Conservation (phyloP, 2,113 vertebrate genomes). For the Collichthys lucidus region DNA sequence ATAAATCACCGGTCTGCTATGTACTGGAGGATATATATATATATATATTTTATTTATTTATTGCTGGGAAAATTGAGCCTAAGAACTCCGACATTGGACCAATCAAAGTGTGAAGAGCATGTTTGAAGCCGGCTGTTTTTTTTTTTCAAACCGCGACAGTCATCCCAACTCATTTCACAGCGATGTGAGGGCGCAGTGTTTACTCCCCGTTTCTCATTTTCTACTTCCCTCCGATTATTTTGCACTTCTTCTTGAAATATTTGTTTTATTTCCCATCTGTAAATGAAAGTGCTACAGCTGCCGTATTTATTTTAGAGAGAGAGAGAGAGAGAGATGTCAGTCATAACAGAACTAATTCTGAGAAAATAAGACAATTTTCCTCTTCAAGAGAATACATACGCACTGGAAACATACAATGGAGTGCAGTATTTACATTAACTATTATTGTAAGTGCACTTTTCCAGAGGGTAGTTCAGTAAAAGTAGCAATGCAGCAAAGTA, state of each 20-base stretch:
- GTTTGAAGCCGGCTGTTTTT: slow-evolving; percentile 63
- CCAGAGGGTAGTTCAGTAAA: neutral
- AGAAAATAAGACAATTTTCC: neutral
- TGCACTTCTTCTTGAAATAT: neutral
- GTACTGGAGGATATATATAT: slow-evolving; percentile 28
- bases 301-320: neutral
- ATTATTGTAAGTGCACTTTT: neutral
- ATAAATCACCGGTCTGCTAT: slow-evolving; percentile 53
- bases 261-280: neutral
- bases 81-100: slow-evolving; percentile 65
- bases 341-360: neutral
- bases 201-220: slow-evolving; percentile 6
- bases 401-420: neutral
- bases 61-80: slow-evolving; percentile 52
- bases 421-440: neutral
- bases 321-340: neutral
- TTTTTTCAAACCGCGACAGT: slow-evolving; percentile 36
- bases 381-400: neutral
- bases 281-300: neutral
- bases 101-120: slow-evolving; percentile 68
- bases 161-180: slow-evolving; percentile 66
- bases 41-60: neutral
- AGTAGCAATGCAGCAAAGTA: neutral
- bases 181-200: slow-evolving; percentile 25
- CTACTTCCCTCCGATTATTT: neutral